These are phyloP conservation scores for Rhinogobius similis DNA, from an alignment of 2,113 vertebrate genomes.

Conservation along the genomic window DNA sequence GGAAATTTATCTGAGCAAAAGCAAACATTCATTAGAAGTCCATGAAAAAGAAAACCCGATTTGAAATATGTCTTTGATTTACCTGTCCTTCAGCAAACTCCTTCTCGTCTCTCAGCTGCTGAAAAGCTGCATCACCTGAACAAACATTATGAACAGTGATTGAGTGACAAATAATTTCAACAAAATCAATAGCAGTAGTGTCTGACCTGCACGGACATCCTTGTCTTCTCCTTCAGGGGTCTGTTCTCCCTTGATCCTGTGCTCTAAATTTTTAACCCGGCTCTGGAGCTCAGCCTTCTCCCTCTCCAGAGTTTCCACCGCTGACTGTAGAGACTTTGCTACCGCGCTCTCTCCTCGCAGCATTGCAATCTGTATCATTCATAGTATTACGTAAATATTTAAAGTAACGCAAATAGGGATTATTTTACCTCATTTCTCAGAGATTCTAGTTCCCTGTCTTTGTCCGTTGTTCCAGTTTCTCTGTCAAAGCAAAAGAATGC, in stretches of 20 bases:
- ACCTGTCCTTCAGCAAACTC: conserved; percentile 91
- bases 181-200: neutral
- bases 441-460: conserved; percentile 90
- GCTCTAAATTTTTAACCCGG: conserved; percentile 87
- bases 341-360: conserved; percentile 88
- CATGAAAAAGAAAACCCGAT: neutral
- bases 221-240: conserved; percentile 36
- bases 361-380: conserved; percentile 80
- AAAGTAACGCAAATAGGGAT: neutral
- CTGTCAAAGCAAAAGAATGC: conserved; percentile 58
- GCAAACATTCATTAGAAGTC: neutral
- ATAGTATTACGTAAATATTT: neutral
- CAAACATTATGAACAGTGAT: neutral
- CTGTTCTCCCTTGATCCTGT: conserved; percentile 83
- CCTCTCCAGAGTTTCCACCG: conserved; percentile 87
- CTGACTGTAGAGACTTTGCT: conserved; percentile 87
- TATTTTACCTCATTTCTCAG: conserved; percentile 87
- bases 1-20: conserved; percentile 88
- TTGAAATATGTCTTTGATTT: conserved; percentile 15
- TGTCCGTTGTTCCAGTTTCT: conserved; percentile 85
- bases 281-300: conserved; percentile 90
- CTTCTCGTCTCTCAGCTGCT: conserved; percentile 84
- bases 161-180: neutral
- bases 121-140: conserved; percentile 79
- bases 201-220: conserved; percentile 60